Evolutionary conservation across 2,113 vertebrate genomes (phyloP), one percentile per base, ranked within the genome.

Genomic region (Epinephelus fuscoguttatus): DNA sequence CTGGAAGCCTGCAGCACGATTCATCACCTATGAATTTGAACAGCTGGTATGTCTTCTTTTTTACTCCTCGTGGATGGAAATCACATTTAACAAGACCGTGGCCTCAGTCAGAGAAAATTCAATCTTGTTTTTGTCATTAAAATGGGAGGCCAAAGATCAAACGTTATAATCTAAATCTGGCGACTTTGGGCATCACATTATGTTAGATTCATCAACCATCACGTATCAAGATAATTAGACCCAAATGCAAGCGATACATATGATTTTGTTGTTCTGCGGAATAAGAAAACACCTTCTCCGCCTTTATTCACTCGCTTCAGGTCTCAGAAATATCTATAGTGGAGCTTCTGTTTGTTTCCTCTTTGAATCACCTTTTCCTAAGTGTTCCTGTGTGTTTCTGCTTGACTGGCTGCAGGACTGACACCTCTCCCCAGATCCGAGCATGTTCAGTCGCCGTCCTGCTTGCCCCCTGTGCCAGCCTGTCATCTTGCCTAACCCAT

Each of bases 351-450:
- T 92, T 92, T 91, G 79, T 91, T 90, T 92, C 90, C 71, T 89
- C 82, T 84, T 55, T 91, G 92, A 90, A 89, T 86, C 89, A 87
- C 89, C 92, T 92, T 63, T 88, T 89, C 86, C 88, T 91, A 88
- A 89, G 84, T 92, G 88, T 84, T 88, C 84, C 86, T 86, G 83
- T 85, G 86, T 88, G 91, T 93, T 93, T 94, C 94, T 88, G 91
- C 93, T 90, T 88, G 88, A 88, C 91, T 92, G 94, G 78, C 90
- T 78, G 82, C 82, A 88, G 92, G 93, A 94, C 91, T 94, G 94
- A 94, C 93, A 93, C 92, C 88, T 90, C 92, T 94, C 93, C 91
- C 93, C 90, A 89, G 90, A 93, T 92, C 90, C 89, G 79, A 86
- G 88, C 85, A 88, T 94, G 92, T 92, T 94, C 87, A 91, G 94